Base-by-base conservation (phyloP, 2,888 invertebrate species). In the Pecten maximus region DNA sequence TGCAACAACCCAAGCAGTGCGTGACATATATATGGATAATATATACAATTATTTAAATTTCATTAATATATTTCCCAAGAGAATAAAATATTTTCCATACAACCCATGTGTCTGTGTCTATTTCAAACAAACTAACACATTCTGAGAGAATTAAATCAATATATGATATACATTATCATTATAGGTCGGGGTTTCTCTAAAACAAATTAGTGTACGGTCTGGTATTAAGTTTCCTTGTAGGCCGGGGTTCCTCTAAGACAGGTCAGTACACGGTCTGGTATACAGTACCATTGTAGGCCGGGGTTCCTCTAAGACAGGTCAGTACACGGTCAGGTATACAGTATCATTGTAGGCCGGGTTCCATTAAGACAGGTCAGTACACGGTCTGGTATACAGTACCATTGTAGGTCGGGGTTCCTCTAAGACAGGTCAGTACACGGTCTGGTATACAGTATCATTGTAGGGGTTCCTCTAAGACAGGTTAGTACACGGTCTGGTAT, bases 1-100 rank as follows among this genome's bases (percentile, higher is more conserved):
- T 54, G 54, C n/a, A 19, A 6, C 23, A n/a, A 54, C 54, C n/a
- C 54, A 48, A 8, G 16, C 48, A 48, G 48, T 16, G 4, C 48
- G 48, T 48, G 12, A 44, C 12, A 44, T 12, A 44, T n/a, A n/a
- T n/a, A n/a, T n/a, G 44, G 4, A 44, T 44, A 44, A 54, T 54
- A 54, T 23, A 54, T 23, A 23, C 19, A 15, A 74, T 28, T 35
- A 35, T 74, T n/a, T 6, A 74, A 74, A 74, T 74, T 35, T 35
- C 23, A 74, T 35, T 74, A 28, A 74, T 74, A 74, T 3, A 74
- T 74, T 74, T 74, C 74, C 74, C 74, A 35, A 74, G 35, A 74
- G 74, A 74, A 74, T 74, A 74, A 74, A 74, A 35, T 74, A 74
- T 74, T 74, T 74, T 74, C 28, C 74, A 74, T 74, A 74, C 2